Base-by-base conservation (phyloP, 2,888 invertebrate species). In the Pterostichus niger region DNA sequence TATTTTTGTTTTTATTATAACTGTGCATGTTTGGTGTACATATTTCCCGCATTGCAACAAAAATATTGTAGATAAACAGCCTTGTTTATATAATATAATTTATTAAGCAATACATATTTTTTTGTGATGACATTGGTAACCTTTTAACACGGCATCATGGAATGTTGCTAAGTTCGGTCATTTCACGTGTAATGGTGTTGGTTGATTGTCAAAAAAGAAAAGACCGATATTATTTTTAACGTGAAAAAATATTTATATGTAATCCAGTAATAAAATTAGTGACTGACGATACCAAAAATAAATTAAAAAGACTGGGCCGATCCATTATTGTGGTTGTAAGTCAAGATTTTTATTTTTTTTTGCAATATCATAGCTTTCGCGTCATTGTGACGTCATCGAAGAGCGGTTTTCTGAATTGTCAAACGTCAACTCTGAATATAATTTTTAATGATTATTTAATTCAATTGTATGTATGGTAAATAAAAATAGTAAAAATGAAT, bases 301-400 rank as follows among this genome's bases (percentile, higher is more conserved):
- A 52, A 75, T 13, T 71, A 49, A 71, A 44, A 71, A 46, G 49
- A 24, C 75, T 75, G 33, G 52, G 31, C 7, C 33, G 17, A 75
- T 75, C 75, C 75, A 71, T 54, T 64, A 15, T 31, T 33, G 33
- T 68, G 17, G 40, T 80, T 80, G 80, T 80, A 80, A 80, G 80
- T 80, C 71, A 80, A 79, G 54, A 71, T 31, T 64, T 64, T 49
- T 80, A 71, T n/a, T 64, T 80, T 78, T n/a, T 79, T 68, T 80
- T 80, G 80, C 80, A 52, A 68, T 24, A 54, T 80, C 80, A 80
- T 80, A 52, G 35, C 76, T 35, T 40, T 49, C 80, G 71, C 80
- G 71, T 80, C 80, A 80, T 79, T 46, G 35, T 71, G 80, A 80
- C 80, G 71, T 49, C 80, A 77, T 35, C 13, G n/a, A 33, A 35